A percentile compares a stretch with the other conserved stretches of the same genome.
phyloP scores from a whole-genome alignment of 2,888 invertebrate genomes.

The Euproctis similis region DNA sequence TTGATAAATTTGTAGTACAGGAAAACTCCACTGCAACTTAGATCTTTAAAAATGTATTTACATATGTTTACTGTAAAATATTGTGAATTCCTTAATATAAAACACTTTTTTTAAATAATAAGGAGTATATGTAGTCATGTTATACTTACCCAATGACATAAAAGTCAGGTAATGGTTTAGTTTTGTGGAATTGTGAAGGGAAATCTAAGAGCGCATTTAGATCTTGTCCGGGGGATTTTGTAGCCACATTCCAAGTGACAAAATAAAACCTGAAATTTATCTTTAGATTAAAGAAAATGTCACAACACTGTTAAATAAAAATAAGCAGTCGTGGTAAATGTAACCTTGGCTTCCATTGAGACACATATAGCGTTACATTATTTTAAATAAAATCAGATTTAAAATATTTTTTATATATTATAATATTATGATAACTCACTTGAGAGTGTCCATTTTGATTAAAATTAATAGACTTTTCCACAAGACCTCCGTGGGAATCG shows the following conservation, averaged over 20 bases:
- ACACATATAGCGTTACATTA: too few relatives aligned
- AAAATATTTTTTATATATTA: too few relatives aligned
- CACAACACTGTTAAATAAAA: slow-evolving; percentile 7
- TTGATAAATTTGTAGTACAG: too few relatives aligned
- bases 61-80: too few relatives aligned
- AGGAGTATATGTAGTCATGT: too few relatives aligned
- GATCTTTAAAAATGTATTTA: too few relatives aligned
- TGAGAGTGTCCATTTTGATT: slow-evolving; percentile 44
- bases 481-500: slow-evolving; percentile 9
- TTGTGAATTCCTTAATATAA: too few relatives aligned
- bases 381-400: not conserved
- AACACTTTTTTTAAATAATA: too few relatives aligned
- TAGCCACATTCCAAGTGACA: slow-evolving; percentile 94
- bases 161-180: slow-evolving; percentile 84
- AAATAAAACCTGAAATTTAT: slow-evolving; percentile 80
- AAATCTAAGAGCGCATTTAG: slow-evolving; percentile 82
- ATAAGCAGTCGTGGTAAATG: slow-evolving; percentile 9
- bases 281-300: not conserved
- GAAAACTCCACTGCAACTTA: too few relatives aligned
- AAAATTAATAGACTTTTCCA: slow-evolving; percentile 4
- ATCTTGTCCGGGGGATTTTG: slow-evolving; percentile 83
- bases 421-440: slow-evolving; percentile 28
- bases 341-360: slow-evolving; percentile 42
- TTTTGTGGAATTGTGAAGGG: slow-evolving; percentile 76
- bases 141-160: slow-evolving; percentile 89